A percentile compares a stretch with the other conserved stretches of the same genome.
phyloP scores from a whole-genome alignment of 2,888 invertebrate genomes.

The Nomada hirtipes region DNA sequence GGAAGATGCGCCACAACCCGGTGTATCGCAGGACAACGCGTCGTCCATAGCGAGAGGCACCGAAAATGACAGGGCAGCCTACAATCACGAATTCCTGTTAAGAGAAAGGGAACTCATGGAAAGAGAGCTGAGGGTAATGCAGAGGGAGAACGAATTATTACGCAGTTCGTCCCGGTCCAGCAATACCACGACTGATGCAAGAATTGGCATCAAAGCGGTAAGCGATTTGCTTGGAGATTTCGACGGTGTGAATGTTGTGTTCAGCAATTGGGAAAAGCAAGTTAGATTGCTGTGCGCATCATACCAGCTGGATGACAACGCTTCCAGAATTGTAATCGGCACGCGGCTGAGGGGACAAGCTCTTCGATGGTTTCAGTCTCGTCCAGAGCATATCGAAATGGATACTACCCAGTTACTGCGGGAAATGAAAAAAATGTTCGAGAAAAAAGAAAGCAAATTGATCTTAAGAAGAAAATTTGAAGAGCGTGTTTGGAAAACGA shows the following conservation, averaged over 20 bases:
- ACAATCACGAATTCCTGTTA: no score
- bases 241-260: no score
- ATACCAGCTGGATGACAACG: not conserved
- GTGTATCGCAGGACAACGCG: no score
- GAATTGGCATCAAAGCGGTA: no score
- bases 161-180: not conserved
- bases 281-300: no score
- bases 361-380: slow-evolving; percentile 61
- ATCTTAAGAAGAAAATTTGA: slow-evolving; percentile 55
- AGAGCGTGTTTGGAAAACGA: slow-evolving; percentile 46
- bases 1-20: no score
- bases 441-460: slow-evolving; percentile 50
- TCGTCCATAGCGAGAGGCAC: no score
- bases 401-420: slow-evolving; percentile 32
- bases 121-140: no score
- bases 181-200: no score
- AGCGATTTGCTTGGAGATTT: no score
- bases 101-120: no score
- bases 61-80: no score
- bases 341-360: slow-evolving; percentile 49
- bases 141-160: not conserved
- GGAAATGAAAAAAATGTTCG: slow-evolving; percentile 57
- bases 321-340: not conserved
- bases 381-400: slow-evolving; percentile 53
- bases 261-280: not conserved